Percentiles rank a stretch among this genome's conserved stretches.
These are phyloP conservation scores for Unio pictorum DNA, from an alignment of 2,888 invertebrate species.

Conservation along the genomic window DNA sequence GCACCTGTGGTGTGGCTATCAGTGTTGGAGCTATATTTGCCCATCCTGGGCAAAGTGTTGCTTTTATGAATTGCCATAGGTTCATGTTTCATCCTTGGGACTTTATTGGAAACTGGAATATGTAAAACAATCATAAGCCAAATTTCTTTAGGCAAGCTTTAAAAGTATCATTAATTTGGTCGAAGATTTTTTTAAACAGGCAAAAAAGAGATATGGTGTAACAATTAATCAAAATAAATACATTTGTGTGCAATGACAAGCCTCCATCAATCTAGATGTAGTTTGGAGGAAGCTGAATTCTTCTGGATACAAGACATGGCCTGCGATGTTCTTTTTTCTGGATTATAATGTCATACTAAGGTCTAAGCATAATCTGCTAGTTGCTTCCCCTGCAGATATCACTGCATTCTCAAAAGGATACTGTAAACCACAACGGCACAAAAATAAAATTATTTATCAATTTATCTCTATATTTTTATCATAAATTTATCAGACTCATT, in stretches of 20 bases:
- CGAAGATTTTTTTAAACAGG: constrained; percentile 19
- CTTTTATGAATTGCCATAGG: constrained; percentile 60
- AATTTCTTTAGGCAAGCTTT: neutral
- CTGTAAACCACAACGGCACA: no score
- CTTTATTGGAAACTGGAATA: constrained; percentile 49
- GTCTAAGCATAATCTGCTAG: no score
- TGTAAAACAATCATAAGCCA: neutral
- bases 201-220: constrained; percentile 2
- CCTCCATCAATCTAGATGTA: no score
- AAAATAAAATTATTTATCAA: no score
- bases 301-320: no score
- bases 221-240: constrained; percentile 10
- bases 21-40: constrained; percentile 13
- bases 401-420: no score
- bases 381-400: no score
- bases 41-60: constrained; percentile 53
- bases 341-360: no score
- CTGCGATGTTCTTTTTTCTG: no score
- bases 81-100: constrained; percentile 48
- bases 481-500: no score
- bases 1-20: constrained; percentile 13
- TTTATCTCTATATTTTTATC: no score
- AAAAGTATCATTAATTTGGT: neutral
- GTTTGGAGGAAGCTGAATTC: no score
- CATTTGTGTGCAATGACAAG: neutral